These are phyloP conservation scores for Manis javanica DNA, from an alignment of 2,797 vertebrate genomes.

Conservation along the genomic window DNA sequence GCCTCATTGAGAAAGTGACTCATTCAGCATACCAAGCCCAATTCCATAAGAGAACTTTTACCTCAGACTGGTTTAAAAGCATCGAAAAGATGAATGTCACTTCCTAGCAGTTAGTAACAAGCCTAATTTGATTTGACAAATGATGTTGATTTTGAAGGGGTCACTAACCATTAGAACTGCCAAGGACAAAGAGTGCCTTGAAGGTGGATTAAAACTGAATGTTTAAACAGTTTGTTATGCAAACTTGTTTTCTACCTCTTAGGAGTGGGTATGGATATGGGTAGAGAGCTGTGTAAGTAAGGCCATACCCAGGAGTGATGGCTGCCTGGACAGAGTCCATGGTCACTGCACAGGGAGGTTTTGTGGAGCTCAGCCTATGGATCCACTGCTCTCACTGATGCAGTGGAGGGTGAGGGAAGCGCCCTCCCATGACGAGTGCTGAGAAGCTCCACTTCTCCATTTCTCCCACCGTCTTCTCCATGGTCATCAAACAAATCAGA, in stretches of 20 bases:
- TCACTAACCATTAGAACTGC: slow-evolving; percentile 88
- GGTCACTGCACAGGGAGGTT: neutral
- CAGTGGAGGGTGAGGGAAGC: neutral
- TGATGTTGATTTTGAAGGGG: slow-evolving; percentile 90
- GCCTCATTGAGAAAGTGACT: slow-evolving; percentile 92
- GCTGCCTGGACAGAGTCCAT: neutral
- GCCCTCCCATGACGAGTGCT: neutral
- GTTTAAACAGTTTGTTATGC: slow-evolving; percentile 92
- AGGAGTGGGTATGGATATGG: slow-evolving; percentile 82
- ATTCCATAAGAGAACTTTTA: slow-evolving; percentile 90
- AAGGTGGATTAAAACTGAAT: slow-evolving; percentile 90
- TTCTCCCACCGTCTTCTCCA: neutral
- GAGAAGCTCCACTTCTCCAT: neutral
- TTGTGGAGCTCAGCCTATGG: rapidly evolving
- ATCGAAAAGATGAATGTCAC: slow-evolving; percentile 90
- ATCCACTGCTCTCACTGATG: neutral
- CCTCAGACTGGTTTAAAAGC: slow-evolving; percentile 87
- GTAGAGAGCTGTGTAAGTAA: slow-evolving; percentile 66
- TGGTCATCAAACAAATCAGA: neutral
- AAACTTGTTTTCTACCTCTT: slow-evolving; percentile 92
- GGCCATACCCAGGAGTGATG: neutral
- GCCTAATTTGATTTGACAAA: slow-evolving; percentile 94
- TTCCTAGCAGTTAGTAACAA: slow-evolving; percentile 89
- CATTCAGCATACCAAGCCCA: slow-evolving; percentile 91
- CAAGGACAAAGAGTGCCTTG: slow-evolving; percentile 88